Evolutionary conservation across 2,888 invertebrate genomes (phyloP).

Genomic region (Limnephilus lunatus): DNA sequence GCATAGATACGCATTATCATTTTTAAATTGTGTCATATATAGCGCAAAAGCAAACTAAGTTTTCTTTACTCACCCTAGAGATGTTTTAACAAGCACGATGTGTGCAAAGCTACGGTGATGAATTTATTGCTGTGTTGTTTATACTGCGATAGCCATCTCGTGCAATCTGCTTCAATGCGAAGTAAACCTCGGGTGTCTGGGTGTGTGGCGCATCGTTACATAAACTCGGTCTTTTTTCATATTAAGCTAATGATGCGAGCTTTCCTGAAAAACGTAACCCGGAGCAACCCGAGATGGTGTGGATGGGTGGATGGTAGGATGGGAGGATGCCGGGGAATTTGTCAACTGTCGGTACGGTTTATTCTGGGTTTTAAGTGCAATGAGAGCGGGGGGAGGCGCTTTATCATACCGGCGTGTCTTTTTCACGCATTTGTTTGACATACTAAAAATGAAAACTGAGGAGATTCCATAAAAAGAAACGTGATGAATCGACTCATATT

Average conservation of each 20-base stretch:
- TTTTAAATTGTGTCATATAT: too few relatives aligned
- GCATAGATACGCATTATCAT: too few relatives aligned
- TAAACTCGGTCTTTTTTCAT: conserved; percentile 57
- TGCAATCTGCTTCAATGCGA: not conserved
- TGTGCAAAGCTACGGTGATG: not conserved
- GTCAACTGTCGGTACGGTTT: conserved; percentile 46
- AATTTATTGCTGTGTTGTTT: not conserved
- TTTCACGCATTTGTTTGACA: conserved; percentile 46
- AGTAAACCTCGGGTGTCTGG: conserved; percentile 2
- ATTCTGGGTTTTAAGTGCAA: conserved; percentile 47
- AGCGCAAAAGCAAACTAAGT: too few relatives aligned
- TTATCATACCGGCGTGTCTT: conserved; percentile 24
- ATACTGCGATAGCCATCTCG: not conserved
- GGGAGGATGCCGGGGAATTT: conserved; percentile 15
- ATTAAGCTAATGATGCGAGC: conserved; percentile 60
- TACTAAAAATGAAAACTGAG: conserved; percentile 31
- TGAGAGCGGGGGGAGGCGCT: conserved; percentile 5
- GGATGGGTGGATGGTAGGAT: not conserved
- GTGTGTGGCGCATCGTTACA: conserved; percentile 54
- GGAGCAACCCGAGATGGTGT: conserved; percentile 38
- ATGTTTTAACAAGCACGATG: too few relatives aligned
- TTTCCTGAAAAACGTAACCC: conserved; percentile 42
- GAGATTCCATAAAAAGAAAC: conserved; percentile 33
- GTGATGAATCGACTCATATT: conserved; percentile 32
- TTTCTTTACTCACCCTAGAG: too few relatives aligned